Base-by-base conservation (phyloP, 2,888 invertebrate genomes). In the Acronicta leporina region DNA sequence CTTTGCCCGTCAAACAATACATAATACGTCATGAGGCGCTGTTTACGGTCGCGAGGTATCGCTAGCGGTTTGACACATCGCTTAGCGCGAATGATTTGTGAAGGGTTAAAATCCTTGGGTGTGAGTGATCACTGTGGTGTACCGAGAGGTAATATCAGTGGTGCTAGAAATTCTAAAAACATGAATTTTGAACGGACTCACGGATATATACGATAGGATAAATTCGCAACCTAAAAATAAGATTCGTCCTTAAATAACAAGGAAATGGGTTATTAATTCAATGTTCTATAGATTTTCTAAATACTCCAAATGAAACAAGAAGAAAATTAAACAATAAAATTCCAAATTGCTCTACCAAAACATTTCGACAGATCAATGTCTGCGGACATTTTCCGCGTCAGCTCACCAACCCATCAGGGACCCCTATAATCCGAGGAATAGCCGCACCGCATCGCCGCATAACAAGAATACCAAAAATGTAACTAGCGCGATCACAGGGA, bases 41-140 rank as follows among this genome's bases (percentile, higher is more conserved):
- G 86, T 92, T 92, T 92, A 92, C 84, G 86, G 87, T 85, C 87
- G 86, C 87, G 75, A 84, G 86, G 91, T 91, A 92, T 92, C 92
- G 90, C 90, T 90, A 80, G 88, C 89, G 84, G 85, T 85, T 84
- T 85, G 91, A 87, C 91, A 87, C 84, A 83, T 89, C 90, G 89
- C 91, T 92, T 88, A 92, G 87, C 87, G 85, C 60, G 77, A 74
- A 86, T 92, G 91, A 92, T 92, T 92, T 92, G 92, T 91, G 84
- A 77, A 83, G 83, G 86, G 86, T 82, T 84, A 84, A 85, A 65
- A 83, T 83, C 82, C 83, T 79, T 73, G 73, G 71, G 75, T 81
- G 77, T 76, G 80, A 68, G 48, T 70, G 73, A 70, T 70, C 73
- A 55, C 58, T 52, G 68, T 44, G 68, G 63, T 67, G 53, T 46